Evolutionary conservation across 2,113 vertebrate genomes (phyloP), one percentile per base, ranked within the genome.

Genomic region (Machaerirhynchus nigripectus): DNA sequence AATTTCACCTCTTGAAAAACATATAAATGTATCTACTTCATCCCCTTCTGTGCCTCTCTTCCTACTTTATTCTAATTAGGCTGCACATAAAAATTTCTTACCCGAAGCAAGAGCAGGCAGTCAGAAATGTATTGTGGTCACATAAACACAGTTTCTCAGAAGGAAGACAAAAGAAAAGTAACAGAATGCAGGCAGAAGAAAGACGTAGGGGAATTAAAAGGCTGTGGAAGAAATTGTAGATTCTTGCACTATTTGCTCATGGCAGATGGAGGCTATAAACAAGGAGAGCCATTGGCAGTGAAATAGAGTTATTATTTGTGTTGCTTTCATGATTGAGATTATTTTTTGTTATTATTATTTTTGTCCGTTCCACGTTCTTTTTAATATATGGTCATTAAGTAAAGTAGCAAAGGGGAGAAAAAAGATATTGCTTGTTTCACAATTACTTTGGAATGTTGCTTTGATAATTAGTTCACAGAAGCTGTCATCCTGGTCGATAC

Each of bases 381-480:
- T 85, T 60, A 96, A 91, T 92, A 82, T 47, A 85, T 10, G 10
- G 16, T 57, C 63, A 78, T 79, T 93, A 94, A 73, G 22, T 75
- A 16, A 76, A 93, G 14, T 60, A 80, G 50, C 12, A 75, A 81
- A 84, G 18, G 11, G 23, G 16, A 1, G 2, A 22, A 27, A 79
- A 87, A 84, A 76, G 77, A 90, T 79, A 90, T 39, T 74, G 67
- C 80, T 87, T 78, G 73, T 59, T 86, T 94, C 89, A 93, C 93
- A 95, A 95, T 96, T 96, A 93, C 89, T 75, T 31, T 59, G 67
- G 83, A 96, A 95, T 85, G 78, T 78, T 94, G 67, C 37, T 92
- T 92, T 94, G 89, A 96, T 97, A 97, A 97, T 98, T 97, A 97
- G 93, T 96, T 96, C 92, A 80, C 95, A 96, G 73, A 95, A 80